Base-by-base conservation (phyloP, 2,797 vertebrate genomes). In the Thaleichthys pacificus region DNA sequence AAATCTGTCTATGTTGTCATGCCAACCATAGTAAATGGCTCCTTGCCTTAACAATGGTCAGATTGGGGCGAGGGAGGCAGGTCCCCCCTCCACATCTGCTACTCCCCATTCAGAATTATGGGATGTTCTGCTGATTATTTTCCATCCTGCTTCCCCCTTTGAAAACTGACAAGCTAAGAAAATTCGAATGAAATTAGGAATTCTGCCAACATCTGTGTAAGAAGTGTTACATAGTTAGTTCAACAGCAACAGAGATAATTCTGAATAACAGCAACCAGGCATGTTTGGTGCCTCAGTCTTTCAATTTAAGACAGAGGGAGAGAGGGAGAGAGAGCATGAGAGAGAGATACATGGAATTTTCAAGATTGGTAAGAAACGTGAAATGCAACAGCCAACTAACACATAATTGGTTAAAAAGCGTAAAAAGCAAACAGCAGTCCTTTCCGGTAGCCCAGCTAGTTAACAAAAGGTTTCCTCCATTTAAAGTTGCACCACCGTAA, bases 21-120 rank as follows among this genome's bases (percentile, higher is more conserved):
- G 90, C 95, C 89, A 94, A 97, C 96, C 91, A 86, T 89, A 47
- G 95, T 93, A 96, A 95, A 95, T 95, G 93, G 93, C 93, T 94
- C 89, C 91, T 91, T 84, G 85, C 87, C 85, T 83, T 88, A 93
- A 92, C 91, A 93, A 95, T 95, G 86, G 93, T 92, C 74, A 79
- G 87, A 88, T 84, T 85, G 83, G 86, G 91, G 92, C 89, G 89
- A 92, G 91, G 91, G 90, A 91, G 91, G 85, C 49, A 56, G 17
- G 47, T 62, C 78, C 75, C 72, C 88, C 86, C 86, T 89, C 92
- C 95, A 97, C 96, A 96, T 97, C 96, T 97, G 96, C 94, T 95
- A 92, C 93, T 93, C 93, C 90, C 93, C 93, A 93, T 89, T 93
- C 91, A 91, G 91, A 95, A 94, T 94, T 95, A 93, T 92, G 85